A percentile compares a stretch with the other conserved stretches of the same genome.
Conservation (phyloP, 2,888 invertebrate species). For the Synanthedon formicaeformis region DNA sequence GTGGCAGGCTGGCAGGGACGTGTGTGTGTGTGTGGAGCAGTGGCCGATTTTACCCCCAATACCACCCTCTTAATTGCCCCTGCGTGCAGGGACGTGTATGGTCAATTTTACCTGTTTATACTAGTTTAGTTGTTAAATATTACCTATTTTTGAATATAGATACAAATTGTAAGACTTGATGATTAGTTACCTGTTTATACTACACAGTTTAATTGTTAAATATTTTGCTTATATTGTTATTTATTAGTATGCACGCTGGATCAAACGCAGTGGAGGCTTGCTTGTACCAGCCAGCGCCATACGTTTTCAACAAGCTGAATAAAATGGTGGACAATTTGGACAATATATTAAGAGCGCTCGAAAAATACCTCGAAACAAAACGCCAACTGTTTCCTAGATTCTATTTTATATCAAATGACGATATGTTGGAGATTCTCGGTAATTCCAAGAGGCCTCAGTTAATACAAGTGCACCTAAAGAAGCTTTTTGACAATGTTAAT, state of each 20-base stretch:
- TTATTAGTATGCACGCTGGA: slow-evolving; percentile 58
- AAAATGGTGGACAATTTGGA: slow-evolving; percentile 82
- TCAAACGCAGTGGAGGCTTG: slow-evolving; percentile 73
- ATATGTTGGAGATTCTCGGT: slow-evolving; percentile 85
- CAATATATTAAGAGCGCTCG: slow-evolving; percentile 83
- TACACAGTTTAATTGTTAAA: background rate
- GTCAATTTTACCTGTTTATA: no score
- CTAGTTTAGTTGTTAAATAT: no score
- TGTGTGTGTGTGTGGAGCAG: no score
- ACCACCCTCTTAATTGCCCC: no score
- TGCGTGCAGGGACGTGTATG: no score
- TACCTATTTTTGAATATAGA: no score
- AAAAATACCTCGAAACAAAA: slow-evolving; percentile 89
- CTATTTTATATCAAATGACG: slow-evolving; percentile 75
- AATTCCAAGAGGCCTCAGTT: slow-evolving; percentile 86
- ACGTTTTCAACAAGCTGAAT: slow-evolving; percentile 76
- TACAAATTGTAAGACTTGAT: no score
- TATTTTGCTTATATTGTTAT: background rate
- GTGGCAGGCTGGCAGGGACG: no score
- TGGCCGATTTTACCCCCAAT: no score
- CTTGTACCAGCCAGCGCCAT: slow-evolving; percentile 71
- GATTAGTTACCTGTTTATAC: no score
- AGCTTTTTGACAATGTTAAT: slow-evolving; percentile 88
- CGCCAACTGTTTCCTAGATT: slow-evolving; percentile 86
- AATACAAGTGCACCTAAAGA: slow-evolving; percentile 88